Evolutionary conservation across 2,888 invertebrate genomes (phyloP), one percentile per base, ranked within the genome.

Genomic region (Frankliniella fusca): DNA sequence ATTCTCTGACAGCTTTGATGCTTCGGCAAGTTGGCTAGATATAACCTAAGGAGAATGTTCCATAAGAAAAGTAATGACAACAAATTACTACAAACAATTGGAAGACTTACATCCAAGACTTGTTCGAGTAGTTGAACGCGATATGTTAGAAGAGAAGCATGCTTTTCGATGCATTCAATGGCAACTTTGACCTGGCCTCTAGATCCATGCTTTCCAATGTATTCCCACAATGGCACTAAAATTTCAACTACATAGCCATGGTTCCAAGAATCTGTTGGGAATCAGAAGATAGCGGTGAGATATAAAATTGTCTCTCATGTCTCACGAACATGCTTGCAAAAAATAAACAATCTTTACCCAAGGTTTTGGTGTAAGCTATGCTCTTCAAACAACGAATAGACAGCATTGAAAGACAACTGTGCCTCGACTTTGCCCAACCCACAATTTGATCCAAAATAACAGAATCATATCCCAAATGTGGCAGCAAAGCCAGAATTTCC

Each of bases 111-210:
- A 12, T 23, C 27, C 10, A 76, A 76, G 27, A 76, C 70, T 11
- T 76, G 23, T 7, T 12, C 27, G 5, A 27, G 27, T 12, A 27
- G 11, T 27, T 27, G 12, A 27, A 11, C 7, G 12, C 70, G 27
- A 61, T 12, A 18, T 20, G 7, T 61, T 20, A 3, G 70, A 27
- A 76, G 23, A 27, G 27, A 76, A 11, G 12, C 3, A 12, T 76
- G 70, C 2, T 11, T 23, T 8, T 23, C 70, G 10, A 76, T 9
- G 27, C 70, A 76, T 23, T 12, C 27, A 5, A 76, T 76, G 12
- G 70, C 70, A 23, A 76, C 27, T 27, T 76, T 76, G 7, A 76
- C 70, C 27, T 76, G 70, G 12, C 70, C 70, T 76, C 70, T 76
- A 8, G 70, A 23, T 23, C 10, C 70, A 23, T 23, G 0, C 9